Conservation (phyloP, 1,140 invertebrate species). For the Temnothorax curvispinosus region DNA sequence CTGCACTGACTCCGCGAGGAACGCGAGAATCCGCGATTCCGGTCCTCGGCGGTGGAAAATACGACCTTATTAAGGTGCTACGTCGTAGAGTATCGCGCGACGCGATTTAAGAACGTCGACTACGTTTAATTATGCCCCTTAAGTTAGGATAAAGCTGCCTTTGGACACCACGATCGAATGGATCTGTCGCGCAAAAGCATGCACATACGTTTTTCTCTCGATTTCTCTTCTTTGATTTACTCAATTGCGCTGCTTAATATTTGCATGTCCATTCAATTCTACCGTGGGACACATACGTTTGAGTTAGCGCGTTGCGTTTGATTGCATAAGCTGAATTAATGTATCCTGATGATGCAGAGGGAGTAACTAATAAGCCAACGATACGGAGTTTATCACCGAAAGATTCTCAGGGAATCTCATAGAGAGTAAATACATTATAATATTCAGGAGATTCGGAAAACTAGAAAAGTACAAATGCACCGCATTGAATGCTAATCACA, state of each 20-base stretch:
- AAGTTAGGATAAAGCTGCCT: constrained; percentile 37
- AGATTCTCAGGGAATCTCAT: not conserved
- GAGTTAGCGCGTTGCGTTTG: constrained; percentile 16
- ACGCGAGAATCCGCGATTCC: constrained; percentile 33
- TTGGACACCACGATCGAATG: constrained; percentile 28
- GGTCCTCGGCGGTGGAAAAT: constrained; percentile 44
- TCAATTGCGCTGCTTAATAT: constrained; percentile 34
- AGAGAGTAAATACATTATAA: not conserved
- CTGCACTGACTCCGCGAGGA: not conserved
- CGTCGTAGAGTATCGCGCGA: constrained; percentile 44
- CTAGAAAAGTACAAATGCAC: not conserved
- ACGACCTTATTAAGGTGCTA: constrained; percentile 53
- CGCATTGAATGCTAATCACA: not conserved
- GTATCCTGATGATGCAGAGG: not conserved
- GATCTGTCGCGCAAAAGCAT: not conserved
- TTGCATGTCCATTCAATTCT: constrained; percentile 15
- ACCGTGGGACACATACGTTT: not conserved
- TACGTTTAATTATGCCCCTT: constrained; percentile 58
- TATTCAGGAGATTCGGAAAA: not conserved
- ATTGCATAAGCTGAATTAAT: constrained; percentile 26
- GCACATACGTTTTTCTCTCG: not conserved
- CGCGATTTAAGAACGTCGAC: constrained; percentile 29
- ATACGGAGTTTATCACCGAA: not conserved
- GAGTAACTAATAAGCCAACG: constrained; percentile 8
- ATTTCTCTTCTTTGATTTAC: constrained; percentile 16